Conservation (phyloP, 2,113 vertebrate species). For the Corythaeola cristata region DNA sequence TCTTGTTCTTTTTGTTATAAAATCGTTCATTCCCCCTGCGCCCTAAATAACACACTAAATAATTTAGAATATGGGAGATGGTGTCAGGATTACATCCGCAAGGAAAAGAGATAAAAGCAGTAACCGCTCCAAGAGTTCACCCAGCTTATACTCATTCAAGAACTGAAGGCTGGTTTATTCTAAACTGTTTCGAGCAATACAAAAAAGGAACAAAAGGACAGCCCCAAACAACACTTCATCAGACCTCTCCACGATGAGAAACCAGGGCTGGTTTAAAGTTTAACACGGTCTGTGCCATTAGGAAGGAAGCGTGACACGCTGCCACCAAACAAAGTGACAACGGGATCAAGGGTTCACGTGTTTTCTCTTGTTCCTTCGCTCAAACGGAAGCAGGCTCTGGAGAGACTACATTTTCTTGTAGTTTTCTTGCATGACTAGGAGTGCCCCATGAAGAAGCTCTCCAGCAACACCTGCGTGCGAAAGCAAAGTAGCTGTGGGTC, state of each 20-base stretch:
- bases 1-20: background rate
- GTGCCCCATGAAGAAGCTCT: background rate
- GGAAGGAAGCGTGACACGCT: background rate
- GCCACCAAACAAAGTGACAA: background rate
- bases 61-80: background rate
- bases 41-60: background rate
- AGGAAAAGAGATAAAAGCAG: background rate
- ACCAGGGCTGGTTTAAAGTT: background rate
- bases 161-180: background rate
- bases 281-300: background rate
- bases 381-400: background rate
- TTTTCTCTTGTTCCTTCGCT: background rate
- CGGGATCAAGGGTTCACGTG: fast-evolving
- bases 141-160: background rate
- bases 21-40: background rate
- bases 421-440: background rate
- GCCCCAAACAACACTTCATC: background rate
- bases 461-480: background rate
- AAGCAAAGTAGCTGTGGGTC: background rate
- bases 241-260: background rate
- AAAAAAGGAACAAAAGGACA: background rate
- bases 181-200: background rate
- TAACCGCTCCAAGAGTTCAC: background rate
- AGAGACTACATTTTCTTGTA: background rate
- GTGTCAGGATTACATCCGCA: fast-evolving